Percentiles rank a stretch among this genome's conserved stretches.
Evolutionary conservation across 1,140 invertebrate genomes (phyloP).

Genomic region (Drosophila bocki): DNA sequence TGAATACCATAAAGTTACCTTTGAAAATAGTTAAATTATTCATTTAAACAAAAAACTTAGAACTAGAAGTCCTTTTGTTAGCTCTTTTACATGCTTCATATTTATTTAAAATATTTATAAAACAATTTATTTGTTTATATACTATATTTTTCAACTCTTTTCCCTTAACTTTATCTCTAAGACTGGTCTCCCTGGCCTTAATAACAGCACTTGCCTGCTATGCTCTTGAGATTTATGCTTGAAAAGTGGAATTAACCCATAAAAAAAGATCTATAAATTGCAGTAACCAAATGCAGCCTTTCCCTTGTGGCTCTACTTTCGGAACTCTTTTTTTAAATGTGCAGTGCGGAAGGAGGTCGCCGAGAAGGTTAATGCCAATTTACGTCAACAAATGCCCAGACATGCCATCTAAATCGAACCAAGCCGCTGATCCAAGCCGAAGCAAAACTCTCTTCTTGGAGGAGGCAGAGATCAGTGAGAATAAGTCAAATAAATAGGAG

Average conservation of each 20-base stretch:
- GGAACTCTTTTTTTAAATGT: constrained; percentile 17
- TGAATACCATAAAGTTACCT: no score
- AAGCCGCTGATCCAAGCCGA: constrained; percentile 9
- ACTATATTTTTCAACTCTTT: neutral
- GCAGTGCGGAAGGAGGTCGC: constrained; percentile 63
- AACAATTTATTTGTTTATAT: neutral
- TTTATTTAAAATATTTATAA: neutral
- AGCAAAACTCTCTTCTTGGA: neutral
- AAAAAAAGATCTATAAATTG: constrained; percentile 39
- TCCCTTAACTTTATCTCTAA: neutral
- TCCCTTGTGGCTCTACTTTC: constrained; percentile 24
- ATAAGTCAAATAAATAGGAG: constrained; percentile 80
- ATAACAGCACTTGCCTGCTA: constrained; percentile 4
- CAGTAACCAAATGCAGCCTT: constrained; percentile 39
- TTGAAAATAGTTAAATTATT: neutral
- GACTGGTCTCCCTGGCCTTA: neutral
- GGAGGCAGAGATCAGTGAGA: constrained; percentile 52
- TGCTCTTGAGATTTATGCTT: constrained; percentile 20
- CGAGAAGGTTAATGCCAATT: constrained; percentile 76
- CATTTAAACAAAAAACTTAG: neutral
- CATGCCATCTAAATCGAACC: constrained; percentile 58
- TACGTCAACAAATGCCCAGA: constrained; percentile 71
- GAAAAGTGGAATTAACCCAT: constrained; percentile 31
- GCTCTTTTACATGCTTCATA: no score
- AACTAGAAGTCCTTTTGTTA: no score